Evolutionary conservation across 1,140 invertebrate genomes (phyloP).

Genomic region (Drosophila biarmipes): DNA sequence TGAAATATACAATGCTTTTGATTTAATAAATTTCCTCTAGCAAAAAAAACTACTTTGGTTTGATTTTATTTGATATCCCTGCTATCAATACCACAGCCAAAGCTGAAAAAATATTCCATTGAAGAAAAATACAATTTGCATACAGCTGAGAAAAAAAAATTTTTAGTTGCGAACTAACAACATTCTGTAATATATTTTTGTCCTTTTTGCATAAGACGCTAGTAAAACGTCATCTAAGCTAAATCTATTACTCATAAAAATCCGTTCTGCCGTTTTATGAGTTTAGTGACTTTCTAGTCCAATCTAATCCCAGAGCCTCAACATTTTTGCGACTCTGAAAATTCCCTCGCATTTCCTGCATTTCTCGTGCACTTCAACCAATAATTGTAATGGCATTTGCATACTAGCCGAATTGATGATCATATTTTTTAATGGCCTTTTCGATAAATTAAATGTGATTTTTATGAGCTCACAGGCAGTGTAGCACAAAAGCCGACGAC

Average conservation of each 20-base stretch:
- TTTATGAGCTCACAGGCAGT: slow-evolving; percentile 48
- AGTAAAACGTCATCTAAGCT: neutral
- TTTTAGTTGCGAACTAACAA: too few relatives aligned
- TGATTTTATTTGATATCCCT: too few relatives aligned
- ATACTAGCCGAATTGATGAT: slow-evolving; percentile 54
- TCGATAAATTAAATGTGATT: slow-evolving; percentile 61
- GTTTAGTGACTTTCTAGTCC: neutral
- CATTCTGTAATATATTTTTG: neutral
- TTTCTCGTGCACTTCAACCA: neutral
- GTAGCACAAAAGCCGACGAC: slow-evolving; percentile 29
- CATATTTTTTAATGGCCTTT: slow-evolving; percentile 57
- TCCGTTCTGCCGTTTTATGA: neutral
- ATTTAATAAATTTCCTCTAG: too few relatives aligned
- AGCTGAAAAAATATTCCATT: too few relatives aligned
- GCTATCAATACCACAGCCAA: too few relatives aligned
- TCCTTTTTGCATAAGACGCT: too few relatives aligned
- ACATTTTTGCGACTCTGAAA: neutral
- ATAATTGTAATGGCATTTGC: slow-evolving; percentile 53
- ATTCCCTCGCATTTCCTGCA: neutral
- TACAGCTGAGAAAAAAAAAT: too few relatives aligned
- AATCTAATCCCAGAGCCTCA: neutral
- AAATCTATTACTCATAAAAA: slow-evolving; percentile 21
- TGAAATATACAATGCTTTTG: too few relatives aligned
- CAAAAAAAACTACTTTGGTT: too few relatives aligned
- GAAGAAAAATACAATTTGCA: too few relatives aligned